phyloP scores from a whole-genome alignment of 1,140 invertebrate species.

The Sweltsa coloradensis region DNA sequence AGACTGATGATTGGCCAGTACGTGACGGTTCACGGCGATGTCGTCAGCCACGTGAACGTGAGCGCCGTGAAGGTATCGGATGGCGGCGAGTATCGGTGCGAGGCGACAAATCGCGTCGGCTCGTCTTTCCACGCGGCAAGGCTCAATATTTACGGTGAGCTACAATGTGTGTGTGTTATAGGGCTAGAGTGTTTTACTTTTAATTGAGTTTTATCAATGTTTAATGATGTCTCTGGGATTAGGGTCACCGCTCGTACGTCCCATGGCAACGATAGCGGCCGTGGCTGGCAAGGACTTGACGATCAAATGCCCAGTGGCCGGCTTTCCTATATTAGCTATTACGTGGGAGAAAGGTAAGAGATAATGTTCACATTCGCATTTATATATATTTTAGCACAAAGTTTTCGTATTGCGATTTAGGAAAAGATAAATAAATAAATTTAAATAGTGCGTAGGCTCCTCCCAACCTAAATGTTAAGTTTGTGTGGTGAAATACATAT shows the following conservation, averaged over 20 bases:
- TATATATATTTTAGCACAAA: too few species aligned
- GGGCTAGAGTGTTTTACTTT: too few species aligned
- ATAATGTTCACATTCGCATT: too few species aligned
- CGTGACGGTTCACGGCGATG: conserved; percentile 66
- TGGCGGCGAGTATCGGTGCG: conserved; percentile 73
- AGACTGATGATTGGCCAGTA: conserved; percentile 71
- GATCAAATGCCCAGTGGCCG: conserved; percentile 38
- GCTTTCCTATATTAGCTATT: conserved; percentile 35
- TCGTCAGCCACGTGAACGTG: conserved; percentile 78
- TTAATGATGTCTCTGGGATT: background rate
- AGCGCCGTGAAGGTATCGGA: conserved; percentile 69
- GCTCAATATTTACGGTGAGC: conserved; percentile 74
- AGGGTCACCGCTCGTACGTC: conserved; percentile 36
- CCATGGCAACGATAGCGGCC: conserved; percentile 36
- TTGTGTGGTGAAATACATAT: too few species aligned
- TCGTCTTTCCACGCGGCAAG: conserved; percentile 59
- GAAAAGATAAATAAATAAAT: too few species aligned
- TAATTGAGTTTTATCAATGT: background rate
- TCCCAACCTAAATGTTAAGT: too few species aligned
- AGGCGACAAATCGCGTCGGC: conserved; percentile 65
- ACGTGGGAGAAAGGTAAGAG: conserved; percentile 35
- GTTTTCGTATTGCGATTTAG: too few species aligned
- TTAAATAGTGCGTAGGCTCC: too few species aligned
- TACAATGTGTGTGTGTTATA: background rate
- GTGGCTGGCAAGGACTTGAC: conserved; percentile 33